Evolutionary conservation across 1,140 invertebrate genomes (phyloP), one percentile per base, ranked within the genome.

Genomic region (Lineus longissimus): DNA sequence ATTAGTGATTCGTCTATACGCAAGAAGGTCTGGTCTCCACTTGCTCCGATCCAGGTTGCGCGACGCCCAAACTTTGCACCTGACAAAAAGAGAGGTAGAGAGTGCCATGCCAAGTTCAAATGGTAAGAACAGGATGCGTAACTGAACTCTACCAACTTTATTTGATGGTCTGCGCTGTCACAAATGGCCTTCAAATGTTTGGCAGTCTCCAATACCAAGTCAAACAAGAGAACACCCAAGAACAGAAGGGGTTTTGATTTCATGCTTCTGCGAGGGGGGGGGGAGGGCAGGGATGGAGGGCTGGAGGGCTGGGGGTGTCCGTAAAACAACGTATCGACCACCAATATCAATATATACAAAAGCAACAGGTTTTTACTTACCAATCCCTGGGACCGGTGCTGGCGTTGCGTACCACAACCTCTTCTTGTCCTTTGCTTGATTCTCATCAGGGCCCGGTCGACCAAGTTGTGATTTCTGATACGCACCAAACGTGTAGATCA

Each of bases 11-110:
- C 94, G 73, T 97, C 95, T 45, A 95, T 88, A 80, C 95, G 94
- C 19, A 98, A 84, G 72, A 93, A 96, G 1, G 95, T 98, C 79
- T 95, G 91, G 84, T 98, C 95, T 0, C 92, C 94, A 31, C 92
- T 93, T 22, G 95, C 95, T 1, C 91, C 90, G 30, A 98, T 87
- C 93, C 93, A 97, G 1, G 91, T 94, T 0, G 94, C 95, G 74
- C 91, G 87, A 69, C 92, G 87, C 6, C 84, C 84, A 72, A 76
- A 76, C 88, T 90, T 84, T n/a, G 76, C 80, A 65, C 79, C 79
- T 80, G 67, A 1, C 63, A 59, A 19, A 55, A 13, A 36, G 22
- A 47, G n/a, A n/a, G n/a, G 54, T 30, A 59, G n/a, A n/a, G n/a
- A n/a, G n/a, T n/a, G n/a, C n/a, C n/a, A n/a, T n/a, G 19, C 15